Evolutionary conservation across 2,113 vertebrate species (phyloP).

Genomic region (Scalopus aquaticus): DNA sequence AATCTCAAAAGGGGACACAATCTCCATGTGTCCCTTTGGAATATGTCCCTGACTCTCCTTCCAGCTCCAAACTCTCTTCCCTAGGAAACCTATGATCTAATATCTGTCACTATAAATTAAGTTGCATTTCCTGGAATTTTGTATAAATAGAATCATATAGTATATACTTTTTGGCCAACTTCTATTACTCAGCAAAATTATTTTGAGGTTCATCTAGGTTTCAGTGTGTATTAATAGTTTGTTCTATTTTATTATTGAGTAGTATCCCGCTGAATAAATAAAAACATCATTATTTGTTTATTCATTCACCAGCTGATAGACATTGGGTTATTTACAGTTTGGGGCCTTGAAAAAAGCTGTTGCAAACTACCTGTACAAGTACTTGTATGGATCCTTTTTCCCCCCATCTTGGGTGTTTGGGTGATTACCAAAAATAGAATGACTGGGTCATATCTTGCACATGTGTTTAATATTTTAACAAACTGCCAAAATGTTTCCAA

Average conservation of each 20-base stretch:
- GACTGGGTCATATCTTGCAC: neutral
- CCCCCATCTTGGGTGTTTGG: neutral
- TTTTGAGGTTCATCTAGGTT: conserved; percentile 1
- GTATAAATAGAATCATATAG: neutral
- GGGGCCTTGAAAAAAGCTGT: neutral
- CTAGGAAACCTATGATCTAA: neutral
- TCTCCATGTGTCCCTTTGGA: neutral
- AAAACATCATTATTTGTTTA: neutral
- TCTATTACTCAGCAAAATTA: conserved; percentile 28
- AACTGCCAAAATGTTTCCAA: neutral
- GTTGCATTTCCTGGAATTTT: conserved; percentile 27
- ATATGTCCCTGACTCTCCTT: neutral
- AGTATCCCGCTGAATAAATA: neutral
- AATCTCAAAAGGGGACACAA: neutral
- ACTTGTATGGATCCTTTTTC: neutral
- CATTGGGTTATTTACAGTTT: neutral
- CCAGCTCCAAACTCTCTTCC: neutral
- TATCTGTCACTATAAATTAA: neutral
- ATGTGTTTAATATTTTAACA: neutral
- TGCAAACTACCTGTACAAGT: neutral
- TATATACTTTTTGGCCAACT: neutral
- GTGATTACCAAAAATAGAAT: neutral
- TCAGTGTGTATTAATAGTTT: neutral
- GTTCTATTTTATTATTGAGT: conserved; percentile 16
- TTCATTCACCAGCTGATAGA: neutral